Percentiles rank a stretch among this genome's conserved stretches.
Conservation (phyloP, 2,113 vertebrate genomes). For the Marmota flaviventris region DNA sequence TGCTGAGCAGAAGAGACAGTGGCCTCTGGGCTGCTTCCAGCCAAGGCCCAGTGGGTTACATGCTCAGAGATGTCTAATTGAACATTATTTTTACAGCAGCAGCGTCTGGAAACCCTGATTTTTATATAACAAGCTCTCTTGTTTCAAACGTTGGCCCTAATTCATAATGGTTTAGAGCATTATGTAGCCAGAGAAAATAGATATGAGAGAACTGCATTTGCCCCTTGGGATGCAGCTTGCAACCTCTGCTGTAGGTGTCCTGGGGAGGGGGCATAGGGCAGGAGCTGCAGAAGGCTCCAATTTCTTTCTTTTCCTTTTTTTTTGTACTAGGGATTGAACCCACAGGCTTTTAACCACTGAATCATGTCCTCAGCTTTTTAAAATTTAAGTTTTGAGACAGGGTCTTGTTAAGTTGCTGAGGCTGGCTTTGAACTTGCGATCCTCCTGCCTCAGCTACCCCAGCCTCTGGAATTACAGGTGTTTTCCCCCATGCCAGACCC, state of each 20-base stretch:
- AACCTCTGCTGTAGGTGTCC: neutral
- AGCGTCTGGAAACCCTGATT: neutral
- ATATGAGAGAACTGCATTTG: neutral
- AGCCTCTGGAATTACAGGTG: too few relatives aligned
- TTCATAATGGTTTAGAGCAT: neutral
- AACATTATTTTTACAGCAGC: neutral
- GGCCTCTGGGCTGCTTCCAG: neutral
- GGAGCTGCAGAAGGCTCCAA: neutral
- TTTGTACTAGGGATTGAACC: too few relatives aligned
- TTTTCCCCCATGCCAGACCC: too few relatives aligned
- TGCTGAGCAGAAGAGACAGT: accelerated
- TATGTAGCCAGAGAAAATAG: neutral
- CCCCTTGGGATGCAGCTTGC: neutral
- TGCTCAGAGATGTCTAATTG: neutral
- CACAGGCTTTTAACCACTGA: too few relatives aligned
- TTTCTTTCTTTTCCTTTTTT: too few relatives aligned
- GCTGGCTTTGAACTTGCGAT: too few relatives aligned
- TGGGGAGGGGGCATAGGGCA: too few relatives aligned
- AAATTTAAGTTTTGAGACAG: neutral
- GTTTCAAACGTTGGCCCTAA: slow-evolving; percentile 3
- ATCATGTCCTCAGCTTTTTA: too few relatives aligned
- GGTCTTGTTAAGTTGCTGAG: neutral
- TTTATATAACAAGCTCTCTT: neutral
- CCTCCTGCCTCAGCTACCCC: too few relatives aligned
- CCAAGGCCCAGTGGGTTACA: neutral